Percentiles rank a stretch among this genome's conserved stretches.
phyloP scores from a whole-genome alignment of 2,888 invertebrate genomes.

The Trimorus sp. region DNA sequence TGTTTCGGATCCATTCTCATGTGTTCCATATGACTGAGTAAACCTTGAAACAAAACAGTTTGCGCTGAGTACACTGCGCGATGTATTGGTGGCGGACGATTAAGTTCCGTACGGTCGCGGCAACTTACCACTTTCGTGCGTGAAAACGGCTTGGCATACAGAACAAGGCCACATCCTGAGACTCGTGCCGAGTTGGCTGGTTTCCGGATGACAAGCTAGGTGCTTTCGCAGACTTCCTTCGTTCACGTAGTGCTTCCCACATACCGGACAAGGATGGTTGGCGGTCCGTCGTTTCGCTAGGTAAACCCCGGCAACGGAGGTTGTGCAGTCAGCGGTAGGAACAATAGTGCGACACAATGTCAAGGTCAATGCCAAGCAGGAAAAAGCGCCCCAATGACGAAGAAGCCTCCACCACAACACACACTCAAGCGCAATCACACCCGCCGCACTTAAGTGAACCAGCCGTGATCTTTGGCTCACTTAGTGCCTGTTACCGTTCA shows the following conservation, averaged over 20 bases:
- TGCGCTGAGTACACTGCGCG: constrained; percentile 34
- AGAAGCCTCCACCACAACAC: constrained; percentile 66
- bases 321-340: constrained; percentile 82
- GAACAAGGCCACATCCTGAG: constrained; percentile 98
- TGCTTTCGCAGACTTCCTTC: constrained; percentile 96
- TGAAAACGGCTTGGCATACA: constrained; percentile 97
- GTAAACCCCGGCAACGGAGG: constrained; percentile 84
- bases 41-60: constrained; percentile 83
- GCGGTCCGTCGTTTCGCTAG: constrained; percentile 96
- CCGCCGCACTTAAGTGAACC: constrained; percentile 54
- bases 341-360: constrained; percentile 82
- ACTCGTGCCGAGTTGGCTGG: constrained; percentile 91
- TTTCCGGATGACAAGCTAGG: constrained; percentile 96
- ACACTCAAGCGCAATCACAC: constrained; percentile 50
- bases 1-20: constrained; percentile 99
- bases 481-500: constrained; percentile 31
- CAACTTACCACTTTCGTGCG: constrained; percentile 93
- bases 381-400: constrained; percentile 79
- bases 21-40: constrained; percentile 96
- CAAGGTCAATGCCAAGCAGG: constrained; percentile 82
- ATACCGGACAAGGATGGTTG: constrained; percentile 97
- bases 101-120: constrained; percentile 22
- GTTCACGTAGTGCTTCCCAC: constrained; percentile 97
- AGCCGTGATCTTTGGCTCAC: constrained; percentile 2
- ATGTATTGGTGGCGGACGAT: constrained; percentile 14